Evolutionary conservation across 1,140 invertebrate genomes (phyloP), one percentile per base, ranked within the genome.

Genomic region (Samia ricini): DNA sequence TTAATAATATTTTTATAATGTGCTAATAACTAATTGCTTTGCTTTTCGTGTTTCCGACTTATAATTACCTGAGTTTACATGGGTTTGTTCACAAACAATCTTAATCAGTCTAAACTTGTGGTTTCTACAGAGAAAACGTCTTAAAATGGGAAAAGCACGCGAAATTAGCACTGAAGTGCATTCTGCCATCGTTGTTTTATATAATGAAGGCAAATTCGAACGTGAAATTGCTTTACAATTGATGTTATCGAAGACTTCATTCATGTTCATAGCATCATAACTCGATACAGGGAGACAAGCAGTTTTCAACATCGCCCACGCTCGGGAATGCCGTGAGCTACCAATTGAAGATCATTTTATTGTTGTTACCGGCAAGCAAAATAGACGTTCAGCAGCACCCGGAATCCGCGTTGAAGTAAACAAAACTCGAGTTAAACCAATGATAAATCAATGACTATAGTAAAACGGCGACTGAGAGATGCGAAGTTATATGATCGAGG

Each of bases 241-340:
- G 15, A 33, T 29, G 10, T 29, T 57, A 36, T 57, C 56, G 29
- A 29, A 0, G 24, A 57, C 56, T 57, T 33, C n/a, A n/a, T n/a
- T n/a, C n/a, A 12, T 57, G 56, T 57, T 54, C 15, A 23, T 54
- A 4, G 22, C 52, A 54, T 19, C 15, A 42, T 49, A 12, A 49
- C 10, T 21, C 48, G 49, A 22, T 60, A 60, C 58, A 60, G 50
- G 22, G 19, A 50, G 22, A 50, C 58, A 50, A 18, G 18, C 58
- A 50, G 58, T 60, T 50, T 50, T 60, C 58, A 51, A 61, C 49
- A 61, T 61, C 21, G 60, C 29, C 60, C 49, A 24, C 60, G 60
- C 19, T 50, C 48, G 48, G 48, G 12, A 50, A 18, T n/a, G 48
- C 4, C 26, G 26, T 26, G 26, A 26, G 26, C 8, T 26, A 26